phyloP scores from a whole-genome alignment of 2,113 vertebrate genomes.

The Chauna torquata region DNA sequence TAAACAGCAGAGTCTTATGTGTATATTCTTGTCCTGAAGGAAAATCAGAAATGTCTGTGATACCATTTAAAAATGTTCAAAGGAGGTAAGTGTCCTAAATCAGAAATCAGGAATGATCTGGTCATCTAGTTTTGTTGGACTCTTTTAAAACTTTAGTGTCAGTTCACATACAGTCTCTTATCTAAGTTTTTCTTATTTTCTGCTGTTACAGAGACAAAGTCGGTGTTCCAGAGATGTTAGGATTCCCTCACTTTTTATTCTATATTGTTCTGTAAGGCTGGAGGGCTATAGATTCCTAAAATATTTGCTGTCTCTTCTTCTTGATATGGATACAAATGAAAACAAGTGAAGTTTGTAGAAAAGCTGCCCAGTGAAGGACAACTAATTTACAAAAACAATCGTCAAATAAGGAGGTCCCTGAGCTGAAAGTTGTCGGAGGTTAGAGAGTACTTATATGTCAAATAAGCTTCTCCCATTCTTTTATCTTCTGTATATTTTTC shows the following conservation, averaged over 20 bases:
- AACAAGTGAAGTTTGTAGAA: neutral
- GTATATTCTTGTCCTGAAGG: neutral
- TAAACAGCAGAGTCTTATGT: neutral
- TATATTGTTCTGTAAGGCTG: neutral
- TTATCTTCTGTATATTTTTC: neutral
- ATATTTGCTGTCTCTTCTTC: neutral
- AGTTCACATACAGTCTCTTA: neutral
- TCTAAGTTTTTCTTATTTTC: neutral
- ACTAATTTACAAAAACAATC: neutral
- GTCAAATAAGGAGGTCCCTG: neutral
- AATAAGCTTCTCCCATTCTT: neutral
- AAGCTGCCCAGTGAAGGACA: neutral
- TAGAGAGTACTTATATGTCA: neutral
- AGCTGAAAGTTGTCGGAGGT: neutral
- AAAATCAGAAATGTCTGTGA: neutral
- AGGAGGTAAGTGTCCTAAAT: neutral
- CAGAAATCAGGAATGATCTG: neutral
- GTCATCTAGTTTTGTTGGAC: neutral
- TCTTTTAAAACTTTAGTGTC: neutral
- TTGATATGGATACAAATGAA: neutral
- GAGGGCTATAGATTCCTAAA: neutral
- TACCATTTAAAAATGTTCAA: neutral
- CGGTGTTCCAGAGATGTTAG: neutral
- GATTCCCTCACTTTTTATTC: neutral
- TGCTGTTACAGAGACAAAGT: neutral